Evolutionary conservation across 2,797 vertebrate genomes (phyloP).

Genomic region (Parauchenoglanis ngamensis): DNA sequence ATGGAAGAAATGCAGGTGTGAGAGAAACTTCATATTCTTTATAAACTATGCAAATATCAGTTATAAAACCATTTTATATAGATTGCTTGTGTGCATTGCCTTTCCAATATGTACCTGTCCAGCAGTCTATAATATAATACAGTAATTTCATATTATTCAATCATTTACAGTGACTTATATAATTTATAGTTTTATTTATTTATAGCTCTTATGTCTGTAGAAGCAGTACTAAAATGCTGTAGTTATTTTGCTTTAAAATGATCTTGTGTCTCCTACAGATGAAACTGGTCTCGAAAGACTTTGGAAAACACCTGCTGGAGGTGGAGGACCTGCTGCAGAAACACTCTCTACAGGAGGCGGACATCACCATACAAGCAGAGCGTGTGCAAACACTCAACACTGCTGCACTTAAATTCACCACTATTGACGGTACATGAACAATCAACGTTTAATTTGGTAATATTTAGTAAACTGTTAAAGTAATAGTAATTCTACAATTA

Average conservation of each 20-base stretch:
- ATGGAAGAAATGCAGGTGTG: conserved; percentile 95
- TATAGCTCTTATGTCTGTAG: not conserved
- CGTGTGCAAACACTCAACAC: conserved; percentile 86
- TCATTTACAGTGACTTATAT: not conserved
- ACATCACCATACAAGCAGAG: conserved; percentile 87
- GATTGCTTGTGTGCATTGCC: not conserved
- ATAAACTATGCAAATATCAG: not conserved
- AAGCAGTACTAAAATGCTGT: not conserved
- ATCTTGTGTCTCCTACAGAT: conserved; percentile 66
- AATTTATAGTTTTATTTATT: not conserved
- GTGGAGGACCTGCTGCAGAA: conserved; percentile 94
- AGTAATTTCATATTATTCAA: not conserved
- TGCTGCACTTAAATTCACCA: conserved; percentile 86
- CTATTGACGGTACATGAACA: conserved; percentile 78
- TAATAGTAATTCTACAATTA: not conserved
- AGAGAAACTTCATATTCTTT: not conserved
- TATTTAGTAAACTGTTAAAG: not conserved
- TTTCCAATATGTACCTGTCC: not conserved
- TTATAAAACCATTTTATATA: not conserved
- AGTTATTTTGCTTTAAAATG: not conserved
- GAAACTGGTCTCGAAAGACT: conserved; percentile 86
- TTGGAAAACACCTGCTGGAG: conserved; percentile 92
- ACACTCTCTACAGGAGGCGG: conserved; percentile 86
- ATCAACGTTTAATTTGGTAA: not conserved
- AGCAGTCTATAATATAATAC: not conserved